A percentile compares a stretch with the other conserved stretches of the same genome.
phyloP scores from a whole-genome alignment of 2,113 vertebrate species.

The Lagopus leucura region DNA sequence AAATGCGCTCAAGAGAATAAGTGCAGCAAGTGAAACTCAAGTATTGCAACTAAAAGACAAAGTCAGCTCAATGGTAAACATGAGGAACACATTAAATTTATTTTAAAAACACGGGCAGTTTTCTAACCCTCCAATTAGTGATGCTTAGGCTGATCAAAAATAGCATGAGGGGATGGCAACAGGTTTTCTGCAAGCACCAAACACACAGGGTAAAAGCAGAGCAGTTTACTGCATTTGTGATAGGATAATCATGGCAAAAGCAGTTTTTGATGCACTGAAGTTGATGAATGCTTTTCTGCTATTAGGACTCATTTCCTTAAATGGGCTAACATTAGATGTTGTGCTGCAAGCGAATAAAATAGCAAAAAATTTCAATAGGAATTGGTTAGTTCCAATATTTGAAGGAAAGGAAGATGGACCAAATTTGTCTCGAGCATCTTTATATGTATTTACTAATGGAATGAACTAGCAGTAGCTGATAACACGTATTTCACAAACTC shows the following conservation, averaged over 20 bases:
- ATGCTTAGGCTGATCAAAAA: not conserved
- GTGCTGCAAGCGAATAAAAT: slow-evolving; percentile 37
- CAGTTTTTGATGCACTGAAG: slow-evolving; percentile 58
- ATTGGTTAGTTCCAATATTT: slow-evolving; percentile 31
- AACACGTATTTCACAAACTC: slow-evolving; percentile 14
- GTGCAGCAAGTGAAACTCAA: not conserved
- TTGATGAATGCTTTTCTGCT: slow-evolving; percentile 71
- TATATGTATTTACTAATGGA: not conserved
- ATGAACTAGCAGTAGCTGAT: not conserved
- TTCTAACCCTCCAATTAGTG: not conserved
- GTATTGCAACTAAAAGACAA: not conserved
- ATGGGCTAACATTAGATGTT: slow-evolving; percentile 27
- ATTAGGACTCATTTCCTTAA: slow-evolving; percentile 62
- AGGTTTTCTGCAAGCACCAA: not conserved
- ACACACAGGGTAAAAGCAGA: not conserved
- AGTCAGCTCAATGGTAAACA: not conserved
- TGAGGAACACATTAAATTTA: not conserved
- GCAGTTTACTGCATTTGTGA: not conserved
- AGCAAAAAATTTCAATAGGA: slow-evolving; percentile 40
- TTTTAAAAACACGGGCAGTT: not conserved
- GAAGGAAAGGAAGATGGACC: slow-evolving; percentile 18
- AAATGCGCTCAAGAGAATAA: not conserved
- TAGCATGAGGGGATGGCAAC: not conserved
- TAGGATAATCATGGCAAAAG: slow-evolving; percentile 63
- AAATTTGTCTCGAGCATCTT: slow-evolving; percentile 1